Percentiles rank a stretch among this genome's conserved stretches.
These are phyloP conservation scores for Automeris io DNA, from an alignment of 2,888 invertebrate species.

Conservation along the genomic window DNA sequence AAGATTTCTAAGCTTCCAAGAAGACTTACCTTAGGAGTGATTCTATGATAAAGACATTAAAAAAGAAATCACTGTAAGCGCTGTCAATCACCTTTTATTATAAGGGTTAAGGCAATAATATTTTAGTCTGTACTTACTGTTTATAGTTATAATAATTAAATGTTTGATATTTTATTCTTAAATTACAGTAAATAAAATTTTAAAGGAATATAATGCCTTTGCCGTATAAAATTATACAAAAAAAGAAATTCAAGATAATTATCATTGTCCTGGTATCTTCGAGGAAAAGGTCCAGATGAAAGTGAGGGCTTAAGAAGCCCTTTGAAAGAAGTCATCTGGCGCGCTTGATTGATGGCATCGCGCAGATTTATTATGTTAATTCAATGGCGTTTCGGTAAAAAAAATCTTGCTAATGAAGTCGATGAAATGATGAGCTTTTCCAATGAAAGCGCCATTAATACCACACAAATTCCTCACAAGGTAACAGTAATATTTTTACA, in stretches of 20 bases:
- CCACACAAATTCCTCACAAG: no score
- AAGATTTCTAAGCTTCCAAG: no score
- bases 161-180: no score
- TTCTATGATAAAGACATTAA: no score
- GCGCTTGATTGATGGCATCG: conserved; percentile 58
- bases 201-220: neutral
- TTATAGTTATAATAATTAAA: neutral
- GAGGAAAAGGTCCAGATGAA: conserved; percentile 50
- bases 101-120: no score
- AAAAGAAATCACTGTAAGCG: no score
- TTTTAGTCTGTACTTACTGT: neutral
- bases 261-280: conserved; percentile 29
- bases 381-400: conserved; percentile 35
- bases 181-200: no score
- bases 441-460: neutral
- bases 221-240: neutral
- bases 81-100: no score
- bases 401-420: conserved; percentile 26
- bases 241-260: conserved; percentile 31
- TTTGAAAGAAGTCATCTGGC: conserved; percentile 60
- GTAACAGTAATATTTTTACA: no score
- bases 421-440: conserved; percentile 10
- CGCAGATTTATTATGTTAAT: conserved; percentile 73
- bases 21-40: no score
- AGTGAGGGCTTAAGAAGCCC: conserved; percentile 70